A percentile compares a stretch with the other conserved stretches of the same genome.
Evolutionary conservation across 2,113 vertebrate genomes (phyloP).

Genomic region (Coreoperca whiteheadi): DNA sequence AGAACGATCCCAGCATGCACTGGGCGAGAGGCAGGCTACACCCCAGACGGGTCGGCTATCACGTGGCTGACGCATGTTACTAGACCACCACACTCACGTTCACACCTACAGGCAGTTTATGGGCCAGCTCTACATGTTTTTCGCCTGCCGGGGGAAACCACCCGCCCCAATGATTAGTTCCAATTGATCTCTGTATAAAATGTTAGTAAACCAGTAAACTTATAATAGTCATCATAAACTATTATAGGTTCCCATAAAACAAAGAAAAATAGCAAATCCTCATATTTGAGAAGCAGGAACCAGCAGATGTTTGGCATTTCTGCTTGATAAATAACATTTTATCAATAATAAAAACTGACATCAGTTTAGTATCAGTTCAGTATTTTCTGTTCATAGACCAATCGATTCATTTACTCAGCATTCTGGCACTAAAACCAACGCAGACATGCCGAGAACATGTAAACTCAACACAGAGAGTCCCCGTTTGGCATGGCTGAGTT

Average conservation of each 20-base stretch:
- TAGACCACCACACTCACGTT: neutral
- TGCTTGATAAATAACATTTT: neutral
- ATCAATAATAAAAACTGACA: neutral
- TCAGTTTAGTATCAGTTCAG: too few relatives aligned
- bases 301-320: neutral
- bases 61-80: neutral
- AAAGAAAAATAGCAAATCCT: neutral
- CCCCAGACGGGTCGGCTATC: neutral
- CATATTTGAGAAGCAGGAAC: neutral
- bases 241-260: neutral
- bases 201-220: neutral
- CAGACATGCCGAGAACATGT: neutral
- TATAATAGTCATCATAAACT: neutral
- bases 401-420: neutral
- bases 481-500: neutral
- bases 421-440: too few relatives aligned
- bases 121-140: neutral
- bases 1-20: neutral
- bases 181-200: neutral
- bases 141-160: neutral
- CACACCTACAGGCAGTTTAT: neutral
- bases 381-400: too few relatives aligned
- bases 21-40: neutral
- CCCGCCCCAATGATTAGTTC: neutral
- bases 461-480: neutral